A percentile compares a stretch with the other conserved stretches of the same genome.
Conservation (phyloP, 1,140 invertebrate species). For the Drosophila sucinea region DNA sequence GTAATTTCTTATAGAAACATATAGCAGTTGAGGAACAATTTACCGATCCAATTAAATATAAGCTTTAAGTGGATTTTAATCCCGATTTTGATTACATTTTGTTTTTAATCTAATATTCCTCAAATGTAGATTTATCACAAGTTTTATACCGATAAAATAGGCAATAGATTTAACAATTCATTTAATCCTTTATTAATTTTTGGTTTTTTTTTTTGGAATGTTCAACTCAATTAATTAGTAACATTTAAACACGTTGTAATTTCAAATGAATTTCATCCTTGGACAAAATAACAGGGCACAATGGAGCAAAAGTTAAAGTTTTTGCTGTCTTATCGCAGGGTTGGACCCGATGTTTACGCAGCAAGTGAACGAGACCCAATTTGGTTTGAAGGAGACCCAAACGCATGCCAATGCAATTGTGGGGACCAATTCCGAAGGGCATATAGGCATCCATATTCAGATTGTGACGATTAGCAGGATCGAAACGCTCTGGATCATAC, state of each 20-base stretch:
- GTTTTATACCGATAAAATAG: background rate
- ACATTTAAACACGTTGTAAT: constrained; percentile 38
- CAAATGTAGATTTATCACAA: background rate
- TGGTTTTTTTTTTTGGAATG: background rate
- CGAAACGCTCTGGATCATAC: constrained; percentile 87
- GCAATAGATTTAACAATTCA: background rate
- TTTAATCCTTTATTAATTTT: background rate
- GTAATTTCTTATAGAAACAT: too few species aligned
- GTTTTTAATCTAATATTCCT: background rate
- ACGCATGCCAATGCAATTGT: constrained; percentile 89
- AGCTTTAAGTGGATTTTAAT: background rate
- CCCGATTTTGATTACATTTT: too few species aligned
- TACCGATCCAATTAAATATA: too few species aligned
- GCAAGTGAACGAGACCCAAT: constrained; percentile 64
- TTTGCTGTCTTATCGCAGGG: constrained; percentile 48
- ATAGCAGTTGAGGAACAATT: too few species aligned
- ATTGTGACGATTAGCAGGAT: constrained; percentile 84
- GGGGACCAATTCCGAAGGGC: constrained; percentile 90
- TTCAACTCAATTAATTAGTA: background rate
- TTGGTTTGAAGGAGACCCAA: constrained; percentile 69
- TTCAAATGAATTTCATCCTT: constrained; percentile 47
- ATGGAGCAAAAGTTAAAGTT: constrained; percentile 30
- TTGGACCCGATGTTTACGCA: constrained; percentile 58
- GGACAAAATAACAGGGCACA: constrained; percentile 19
- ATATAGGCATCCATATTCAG: constrained; percentile 84